Conservation (phyloP, 2,888 invertebrate species). For the Drosophila crucigera region DNA sequence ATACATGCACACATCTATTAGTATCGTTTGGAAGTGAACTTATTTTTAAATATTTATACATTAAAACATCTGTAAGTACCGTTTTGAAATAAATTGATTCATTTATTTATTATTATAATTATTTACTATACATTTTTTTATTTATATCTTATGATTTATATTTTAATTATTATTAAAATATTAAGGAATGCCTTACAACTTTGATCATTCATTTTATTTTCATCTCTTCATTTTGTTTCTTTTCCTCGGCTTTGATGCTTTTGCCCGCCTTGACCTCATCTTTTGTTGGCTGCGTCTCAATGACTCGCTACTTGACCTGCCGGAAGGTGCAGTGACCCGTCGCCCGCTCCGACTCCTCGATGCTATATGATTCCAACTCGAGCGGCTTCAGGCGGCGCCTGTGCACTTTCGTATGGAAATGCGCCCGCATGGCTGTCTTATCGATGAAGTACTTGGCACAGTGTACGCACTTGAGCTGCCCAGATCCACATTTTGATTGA, state of each 20-base stretch:
- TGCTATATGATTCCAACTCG: constrained; percentile 94
- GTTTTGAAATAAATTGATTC: neutral
- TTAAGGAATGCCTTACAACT: neutral
- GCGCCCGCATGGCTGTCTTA: constrained; percentile 91
- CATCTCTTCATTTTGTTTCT: constrained; percentile 39
- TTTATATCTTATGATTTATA: neutral
- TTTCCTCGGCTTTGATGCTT: constrained; percentile 68
- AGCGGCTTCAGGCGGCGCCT: constrained; percentile 95
- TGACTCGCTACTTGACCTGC: constrained; percentile 89
- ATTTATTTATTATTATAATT: neutral
- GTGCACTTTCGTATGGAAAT: constrained; percentile 94
- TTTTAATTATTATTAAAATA: neutral
- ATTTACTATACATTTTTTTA: neutral
- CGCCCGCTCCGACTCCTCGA: constrained; percentile 96
- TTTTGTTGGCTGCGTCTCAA: constrained; percentile 88
- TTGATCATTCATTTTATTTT: neutral
- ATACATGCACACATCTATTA: neutral
- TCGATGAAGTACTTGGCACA: constrained; percentile 97
- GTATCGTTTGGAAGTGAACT: neutral
- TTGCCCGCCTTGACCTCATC: constrained; percentile 83
- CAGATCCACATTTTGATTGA: constrained; percentile 94
- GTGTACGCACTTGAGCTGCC: constrained; percentile 98
- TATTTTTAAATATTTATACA: neutral
- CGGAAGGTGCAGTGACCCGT: constrained; percentile 94
- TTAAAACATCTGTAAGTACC: no score